Evolutionary conservation across 2,113 vertebrate species (phyloP).

Genomic region (Kryptolebias marmoratus): DNA sequence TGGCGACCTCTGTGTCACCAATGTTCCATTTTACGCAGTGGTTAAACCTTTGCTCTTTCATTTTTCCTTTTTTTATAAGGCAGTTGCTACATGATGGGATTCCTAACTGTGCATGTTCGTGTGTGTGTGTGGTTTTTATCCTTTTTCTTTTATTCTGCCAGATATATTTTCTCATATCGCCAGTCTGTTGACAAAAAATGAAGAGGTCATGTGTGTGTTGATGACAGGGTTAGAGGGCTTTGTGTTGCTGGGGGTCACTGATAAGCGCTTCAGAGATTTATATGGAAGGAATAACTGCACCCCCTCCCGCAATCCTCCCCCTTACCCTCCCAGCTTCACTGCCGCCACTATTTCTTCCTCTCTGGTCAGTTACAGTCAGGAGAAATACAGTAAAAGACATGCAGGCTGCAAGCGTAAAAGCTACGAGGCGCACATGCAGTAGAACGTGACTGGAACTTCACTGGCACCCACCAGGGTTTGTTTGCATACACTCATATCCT

Average conservation of each 20-base stretch:
- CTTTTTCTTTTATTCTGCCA: constrained; percentile 27
- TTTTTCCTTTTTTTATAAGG: constrained; percentile 30
- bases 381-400: constrained; percentile 12
- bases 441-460: constrained; percentile 28
- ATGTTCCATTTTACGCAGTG: constrained; percentile 32
- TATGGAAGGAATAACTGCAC: constrained; percentile 46
- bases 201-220: constrained; percentile 56
- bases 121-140: not conserved
- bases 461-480: constrained; percentile 10
- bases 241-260: constrained; percentile 66
- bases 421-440: constrained; percentile 12
- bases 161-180: constrained; percentile 44
- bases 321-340: not conserved
- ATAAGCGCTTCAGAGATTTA: constrained; percentile 68
- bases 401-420: not conserved
- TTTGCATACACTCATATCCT: constrained; percentile 6
- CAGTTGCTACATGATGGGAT: constrained; percentile 29
- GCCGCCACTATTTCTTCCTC: constrained; percentile 19
- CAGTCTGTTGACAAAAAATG: constrained; percentile 35
- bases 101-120: not conserved
- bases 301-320: not conserved
- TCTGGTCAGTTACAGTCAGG: constrained; percentile 39
- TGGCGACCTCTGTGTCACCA: constrained; percentile 47
- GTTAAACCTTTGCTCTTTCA: constrained; percentile 26
- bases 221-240: constrained; percentile 64